Evolutionary conservation across 2,113 vertebrate genomes (phyloP), one percentile per base, ranked within the genome.

Genomic region (Pipra filicauda): DNA sequence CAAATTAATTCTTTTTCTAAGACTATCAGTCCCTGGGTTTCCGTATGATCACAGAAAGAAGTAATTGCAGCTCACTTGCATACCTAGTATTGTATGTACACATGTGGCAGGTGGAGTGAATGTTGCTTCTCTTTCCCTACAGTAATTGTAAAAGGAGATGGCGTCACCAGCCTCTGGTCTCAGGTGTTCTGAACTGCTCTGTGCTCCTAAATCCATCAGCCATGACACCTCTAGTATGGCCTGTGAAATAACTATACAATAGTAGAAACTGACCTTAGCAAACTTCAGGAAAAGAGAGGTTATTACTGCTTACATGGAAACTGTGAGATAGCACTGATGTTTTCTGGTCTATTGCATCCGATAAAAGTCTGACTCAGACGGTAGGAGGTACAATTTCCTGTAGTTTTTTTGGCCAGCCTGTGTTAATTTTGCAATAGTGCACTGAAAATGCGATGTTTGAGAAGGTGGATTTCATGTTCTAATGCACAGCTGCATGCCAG

Each of bases 31-130:
- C 16, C 13, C 16, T 77, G 51, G 11, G 37, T 73, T 86, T 80
- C 51, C 70, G 7, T 54, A 24, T 31, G 20, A 23, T 37, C 21
- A 30, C 28, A 84, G 81, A 33, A 67, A 39, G 20, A 54, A 70
- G 6, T 37, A 86, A 55, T 22, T 74, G 44, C 46, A 55, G 15
- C 17, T 94, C 51, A 43, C 30, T 73, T 71, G 46, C 14, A 21
- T 54, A 46, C 14, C 26, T 30, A 27, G 14, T 43, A 51, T 43
- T 61, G 30, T 41, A 28, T 14, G 28, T 27, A 39, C 6, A 2
- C 7, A 27, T 0, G 0, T 24, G 9, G n/a, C 35, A 64, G n/a
- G 30, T 43, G 33, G 22, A 44, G 11, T 17, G 19, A 73, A 14
- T 9, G 28, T 4, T 12, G 26, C 13, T 94, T 54, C 23, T 61